phyloP scores from a whole-genome alignment of 2,888 invertebrate species.

The Meteorus colon region DNA sequence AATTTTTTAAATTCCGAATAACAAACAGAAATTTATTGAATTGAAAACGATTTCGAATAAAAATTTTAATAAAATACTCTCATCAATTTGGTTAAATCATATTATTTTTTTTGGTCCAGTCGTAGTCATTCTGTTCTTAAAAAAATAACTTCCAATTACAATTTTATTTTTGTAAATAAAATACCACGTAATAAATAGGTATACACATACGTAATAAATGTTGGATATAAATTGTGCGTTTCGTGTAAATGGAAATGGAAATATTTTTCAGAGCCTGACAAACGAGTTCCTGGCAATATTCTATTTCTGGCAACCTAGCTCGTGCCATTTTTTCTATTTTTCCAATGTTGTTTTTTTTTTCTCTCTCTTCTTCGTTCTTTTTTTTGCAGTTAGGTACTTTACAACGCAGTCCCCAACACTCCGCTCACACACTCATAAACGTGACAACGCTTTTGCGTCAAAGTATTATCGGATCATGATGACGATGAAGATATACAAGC shows the following conservation, averaged over 20 bases:
- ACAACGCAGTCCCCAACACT: background rate
- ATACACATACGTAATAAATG: background rate
- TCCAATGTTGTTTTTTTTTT: no score
- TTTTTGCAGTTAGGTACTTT: background rate
- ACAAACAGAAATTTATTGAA: no score
- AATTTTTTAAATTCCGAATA: no score
- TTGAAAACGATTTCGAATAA: no score
- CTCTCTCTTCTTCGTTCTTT: background rate
- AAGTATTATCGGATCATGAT: slow-evolving; percentile 32
- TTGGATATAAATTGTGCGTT: background rate
- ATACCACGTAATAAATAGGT: background rate
- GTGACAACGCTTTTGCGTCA: slow-evolving; percentile 12
- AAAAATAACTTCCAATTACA: background rate
- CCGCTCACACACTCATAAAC: slow-evolving; percentile 18
- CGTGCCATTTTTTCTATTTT: slow-evolving; percentile 7
- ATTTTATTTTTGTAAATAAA: background rate
- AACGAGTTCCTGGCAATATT: slow-evolving; percentile 4
- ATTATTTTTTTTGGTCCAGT: no score
- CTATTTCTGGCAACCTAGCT: slow-evolving; percentile 10
- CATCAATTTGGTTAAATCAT: no score
- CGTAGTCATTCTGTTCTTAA: no score
- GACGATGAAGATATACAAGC: slow-evolving; percentile 7
- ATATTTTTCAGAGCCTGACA: slow-evolving; percentile 1
- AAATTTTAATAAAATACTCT: no score
- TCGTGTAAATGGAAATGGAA: background rate